Conservation (phyloP, 2,797 vertebrate genomes). For the Setipinna tenuifilis region DNA sequence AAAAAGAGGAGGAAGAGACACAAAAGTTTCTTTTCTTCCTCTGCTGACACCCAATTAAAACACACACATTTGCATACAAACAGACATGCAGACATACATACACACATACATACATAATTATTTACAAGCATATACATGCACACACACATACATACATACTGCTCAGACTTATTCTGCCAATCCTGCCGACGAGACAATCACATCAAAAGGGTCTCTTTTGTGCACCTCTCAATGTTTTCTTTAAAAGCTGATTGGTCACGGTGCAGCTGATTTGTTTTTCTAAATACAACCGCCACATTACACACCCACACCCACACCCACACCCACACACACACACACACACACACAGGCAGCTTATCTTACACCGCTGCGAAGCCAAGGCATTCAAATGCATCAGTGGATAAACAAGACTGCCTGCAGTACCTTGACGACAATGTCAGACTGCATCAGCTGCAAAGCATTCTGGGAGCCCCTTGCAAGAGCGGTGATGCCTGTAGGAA, state of each 20-base stretch:
- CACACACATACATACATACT: background rate
- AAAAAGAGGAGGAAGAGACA: background rate
- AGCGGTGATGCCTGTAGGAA: background rate
- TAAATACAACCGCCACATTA: slow-evolving; percentile 1
- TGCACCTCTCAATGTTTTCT: background rate
- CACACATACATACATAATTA: background rate
- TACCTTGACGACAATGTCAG: slow-evolving; percentile 3
- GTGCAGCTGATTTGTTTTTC: background rate
- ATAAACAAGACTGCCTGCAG: background rate
- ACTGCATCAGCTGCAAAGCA: background rate
- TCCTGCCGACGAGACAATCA: background rate
- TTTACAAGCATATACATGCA: background rate
- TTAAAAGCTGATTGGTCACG: slow-evolving; percentile 8
- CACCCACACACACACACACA: background rate
- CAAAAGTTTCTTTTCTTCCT: background rate
- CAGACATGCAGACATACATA: slow-evolving; percentile 26
- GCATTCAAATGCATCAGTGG: background rate
- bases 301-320: slow-evolving; percentile 22
- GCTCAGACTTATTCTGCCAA: background rate
- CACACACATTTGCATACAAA: background rate
- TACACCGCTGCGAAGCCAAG: background rate
- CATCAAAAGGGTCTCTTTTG: background rate
- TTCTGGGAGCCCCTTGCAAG: background rate
- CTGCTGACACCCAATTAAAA: slow-evolving; percentile 16
- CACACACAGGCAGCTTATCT: slow-evolving; percentile 10